phyloP scores from a whole-genome alignment of 1,140 invertebrate genomes.

The Daktulosphaira vitifoliae region DNA sequence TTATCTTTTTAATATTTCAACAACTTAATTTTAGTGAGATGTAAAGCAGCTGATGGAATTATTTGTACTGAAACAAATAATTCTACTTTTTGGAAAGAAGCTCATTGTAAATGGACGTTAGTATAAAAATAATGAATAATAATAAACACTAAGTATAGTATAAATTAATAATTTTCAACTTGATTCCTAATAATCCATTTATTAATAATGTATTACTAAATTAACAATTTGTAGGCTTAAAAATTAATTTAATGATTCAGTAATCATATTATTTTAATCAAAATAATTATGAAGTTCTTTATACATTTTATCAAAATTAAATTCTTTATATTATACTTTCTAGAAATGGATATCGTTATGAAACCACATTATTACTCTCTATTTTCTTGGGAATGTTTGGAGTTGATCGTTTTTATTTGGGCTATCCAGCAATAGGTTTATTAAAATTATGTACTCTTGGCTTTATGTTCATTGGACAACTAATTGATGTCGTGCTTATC shows the following conservation, averaged over 20 bases:
- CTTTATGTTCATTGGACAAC: conserved; percentile 92
- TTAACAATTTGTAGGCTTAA: not conserved
- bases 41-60: conserved; percentile 71
- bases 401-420: conserved; percentile 92
- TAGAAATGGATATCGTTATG: conserved; percentile 88
- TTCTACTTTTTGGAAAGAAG: conserved; percentile 67
- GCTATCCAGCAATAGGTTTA: conserved; percentile 88
- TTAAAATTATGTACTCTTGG: conserved; percentile 92
- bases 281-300: no score
- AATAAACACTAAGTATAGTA: no score
- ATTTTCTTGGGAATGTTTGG: conserved; percentile 96
- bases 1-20: conserved; percentile 41
- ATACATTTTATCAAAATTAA: no score
- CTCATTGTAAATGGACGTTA: conserved; percentile 90
- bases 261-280: no score
- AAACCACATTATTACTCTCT: conserved; percentile 83
- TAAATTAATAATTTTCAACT: no score
- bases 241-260: no score
- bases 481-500: conserved; percentile 91
- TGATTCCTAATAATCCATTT: conserved; percentile 29
- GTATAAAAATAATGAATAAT: no score
- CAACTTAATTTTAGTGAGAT: conserved; percentile 72
- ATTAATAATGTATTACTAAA: conserved; percentile 18
- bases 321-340: conserved; percentile 42
- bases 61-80: conserved; percentile 71